Evolutionary conservation across 2,797 vertebrate genomes (phyloP).

Genomic region (Pteropus rufus): DNA sequence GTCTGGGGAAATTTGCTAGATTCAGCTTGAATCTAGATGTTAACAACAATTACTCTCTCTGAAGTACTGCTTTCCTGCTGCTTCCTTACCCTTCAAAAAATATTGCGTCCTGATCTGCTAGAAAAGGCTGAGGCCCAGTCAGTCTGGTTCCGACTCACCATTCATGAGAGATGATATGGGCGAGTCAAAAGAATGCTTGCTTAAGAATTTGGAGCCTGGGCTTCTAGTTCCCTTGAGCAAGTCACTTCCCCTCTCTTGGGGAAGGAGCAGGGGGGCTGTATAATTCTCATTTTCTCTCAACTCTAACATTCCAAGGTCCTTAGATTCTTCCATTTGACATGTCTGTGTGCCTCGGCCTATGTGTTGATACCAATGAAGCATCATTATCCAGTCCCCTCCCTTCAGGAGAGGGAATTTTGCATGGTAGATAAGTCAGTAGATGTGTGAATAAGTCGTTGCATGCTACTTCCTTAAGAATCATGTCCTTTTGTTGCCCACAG

Average conservation of each 20-base stretch:
- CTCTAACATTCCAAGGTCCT: neutral
- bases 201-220: neutral
- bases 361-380: neutral
- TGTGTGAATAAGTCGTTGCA: neutral
- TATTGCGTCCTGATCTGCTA: neutral
- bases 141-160: neutral
- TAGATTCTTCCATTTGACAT: neutral
- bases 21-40: conserved; percentile 33
- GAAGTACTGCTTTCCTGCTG: neutral
- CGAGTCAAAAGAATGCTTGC: neutral
- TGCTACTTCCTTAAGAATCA: neutral
- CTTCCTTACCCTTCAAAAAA: conserved; percentile 38
- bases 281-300: neutral
- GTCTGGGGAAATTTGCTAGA: conserved; percentile 37
- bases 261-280: neutral
- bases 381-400: neutral
- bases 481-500: neutral
- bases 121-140: neutral
- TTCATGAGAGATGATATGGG: neutral
- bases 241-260: neutral
- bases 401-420: neutral
- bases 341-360: neutral
- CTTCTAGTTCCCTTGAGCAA: neutral
- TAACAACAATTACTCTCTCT: conserved; percentile 24
- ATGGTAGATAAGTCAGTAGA: neutral